Evolutionary conservation across 2,888 invertebrate species (phyloP).

Genomic region (Gymnocheta viridis): DNA sequence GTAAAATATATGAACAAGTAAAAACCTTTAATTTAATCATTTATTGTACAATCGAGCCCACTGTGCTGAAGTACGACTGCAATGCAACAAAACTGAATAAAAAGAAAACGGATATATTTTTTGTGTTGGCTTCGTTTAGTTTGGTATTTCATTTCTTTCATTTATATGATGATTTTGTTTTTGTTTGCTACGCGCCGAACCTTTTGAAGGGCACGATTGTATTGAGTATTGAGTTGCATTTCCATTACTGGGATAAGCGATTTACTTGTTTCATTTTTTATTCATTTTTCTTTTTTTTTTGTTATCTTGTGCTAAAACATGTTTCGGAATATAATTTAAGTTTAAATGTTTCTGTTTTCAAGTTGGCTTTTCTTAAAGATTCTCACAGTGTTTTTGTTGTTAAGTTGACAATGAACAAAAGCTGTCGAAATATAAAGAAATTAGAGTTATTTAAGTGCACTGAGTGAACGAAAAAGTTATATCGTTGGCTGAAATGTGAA

Average conservation of each 20-base stretch:
- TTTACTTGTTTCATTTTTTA: constrained; percentile 3
- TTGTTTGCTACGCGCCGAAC: background rate
- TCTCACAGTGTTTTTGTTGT: background rate
- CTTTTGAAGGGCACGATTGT: constrained; percentile 11
- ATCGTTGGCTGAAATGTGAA: background rate
- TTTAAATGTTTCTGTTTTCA: constrained; percentile 23
- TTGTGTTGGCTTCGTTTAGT: constrained; percentile 19
- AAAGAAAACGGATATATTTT: constrained; percentile 21
- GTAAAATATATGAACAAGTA: background rate
- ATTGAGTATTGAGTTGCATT: constrained; percentile 19
- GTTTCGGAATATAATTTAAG: constrained; percentile 20
- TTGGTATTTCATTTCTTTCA: constrained; percentile 3
- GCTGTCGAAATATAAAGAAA: background rate
- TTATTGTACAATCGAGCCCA: background rate
- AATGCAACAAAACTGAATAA: constrained; percentile 9
- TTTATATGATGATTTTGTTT: constrained; percentile 18
- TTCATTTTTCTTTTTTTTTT: background rate
- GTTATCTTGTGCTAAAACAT: background rate
- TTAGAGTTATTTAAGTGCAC: background rate
- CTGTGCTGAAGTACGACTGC: background rate
- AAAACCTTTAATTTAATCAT: background rate
- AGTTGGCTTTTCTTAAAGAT: background rate
- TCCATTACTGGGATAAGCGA: constrained; percentile 9
- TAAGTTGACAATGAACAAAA: background rate
- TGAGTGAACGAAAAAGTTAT: background rate